Evolutionary conservation across 2,113 vertebrate species (phyloP).

Genomic region (Peromyscus maniculatus): DNA sequence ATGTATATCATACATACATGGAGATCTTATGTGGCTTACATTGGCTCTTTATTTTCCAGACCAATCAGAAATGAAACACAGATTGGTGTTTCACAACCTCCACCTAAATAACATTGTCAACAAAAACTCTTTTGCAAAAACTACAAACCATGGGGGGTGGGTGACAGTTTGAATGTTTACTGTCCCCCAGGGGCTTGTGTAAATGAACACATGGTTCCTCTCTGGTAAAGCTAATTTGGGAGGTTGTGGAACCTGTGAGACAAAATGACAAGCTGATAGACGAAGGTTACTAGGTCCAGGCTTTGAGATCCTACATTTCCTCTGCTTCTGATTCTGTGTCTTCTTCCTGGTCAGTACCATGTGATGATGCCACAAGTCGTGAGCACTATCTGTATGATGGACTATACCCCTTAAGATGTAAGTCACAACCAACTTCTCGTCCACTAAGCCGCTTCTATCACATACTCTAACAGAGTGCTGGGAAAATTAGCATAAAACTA

Average conservation of each 20-base stretch:
- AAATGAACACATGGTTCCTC: background rate
- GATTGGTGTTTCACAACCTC: background rate
- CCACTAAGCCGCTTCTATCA: background rate
- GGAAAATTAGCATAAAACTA: too few relatives aligned
- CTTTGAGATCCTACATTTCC: background rate
- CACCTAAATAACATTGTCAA: background rate
- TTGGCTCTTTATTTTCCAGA: background rate
- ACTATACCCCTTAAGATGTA: background rate
- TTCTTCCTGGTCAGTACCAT: background rate
- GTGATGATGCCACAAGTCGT: background rate
- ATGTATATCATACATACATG: background rate
- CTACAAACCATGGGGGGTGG: background rate
- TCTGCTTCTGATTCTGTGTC: background rate
- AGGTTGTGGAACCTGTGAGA: background rate
- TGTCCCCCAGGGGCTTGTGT: background rate
- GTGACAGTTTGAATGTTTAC: background rate
- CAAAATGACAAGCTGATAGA: background rate
- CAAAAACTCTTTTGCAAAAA: background rate
- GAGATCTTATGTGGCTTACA: background rate
- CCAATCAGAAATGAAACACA: background rate
- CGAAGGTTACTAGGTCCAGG: background rate
- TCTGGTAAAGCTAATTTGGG: background rate
- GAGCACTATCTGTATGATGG: background rate
- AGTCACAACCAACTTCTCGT: background rate
- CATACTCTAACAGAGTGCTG: background rate